Base-by-base conservation (phyloP, 2,113 vertebrate species). In the Neolamprologus ventralis region DNA sequence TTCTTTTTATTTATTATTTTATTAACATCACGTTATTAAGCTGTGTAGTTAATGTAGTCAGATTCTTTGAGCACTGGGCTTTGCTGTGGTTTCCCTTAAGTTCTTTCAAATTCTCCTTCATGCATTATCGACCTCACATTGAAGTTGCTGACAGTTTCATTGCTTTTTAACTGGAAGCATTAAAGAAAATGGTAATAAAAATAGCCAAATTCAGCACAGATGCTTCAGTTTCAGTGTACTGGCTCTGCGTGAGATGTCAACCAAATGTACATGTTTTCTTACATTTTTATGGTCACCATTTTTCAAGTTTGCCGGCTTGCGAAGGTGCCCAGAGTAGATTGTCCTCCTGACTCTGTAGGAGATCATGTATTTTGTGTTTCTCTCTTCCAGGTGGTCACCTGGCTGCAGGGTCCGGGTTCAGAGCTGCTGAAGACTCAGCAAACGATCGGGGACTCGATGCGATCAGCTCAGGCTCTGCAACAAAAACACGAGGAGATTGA, bases 401-500 rank as follows among this genome's bases (percentile, higher is more conserved):
- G 99, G 99, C 97, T 99, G 89, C 98, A 99, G 97, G 99, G 99
- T 87, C 99, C 99, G 8, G 99, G 99, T 79, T 97, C 97, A 19
- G 99, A 99, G 47, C 98, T 99, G 54, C 94, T 99, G 45, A 97
- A 98, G 94, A 98, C 97, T 7, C 98, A 99, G 75, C 98, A 98
- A 97, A 98, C 97, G 19, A 99, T 99, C 21, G 99, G 99, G 37
- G 98, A 99, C 94, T 99, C 98, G 4, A 98, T 98, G 65, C 95
- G 98, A 92, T 97, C 98, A 4, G 98, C 98, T 23, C 99, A 99
- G 95, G 97, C 98, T 53, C 97, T 99, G 68, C 98, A 99, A 85
- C 98, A 99, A 95, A 99, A 99, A 89, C 98, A 99, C 3, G 98
- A 99, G 94, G 98, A 99, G 93, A 98, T 99, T 1, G 99, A 99